Percentiles rank a stretch among this genome's conserved stretches.
Evolutionary conservation across 2,113 vertebrate genomes (phyloP).

Genomic region (Andinoacara biseriatus): DNA sequence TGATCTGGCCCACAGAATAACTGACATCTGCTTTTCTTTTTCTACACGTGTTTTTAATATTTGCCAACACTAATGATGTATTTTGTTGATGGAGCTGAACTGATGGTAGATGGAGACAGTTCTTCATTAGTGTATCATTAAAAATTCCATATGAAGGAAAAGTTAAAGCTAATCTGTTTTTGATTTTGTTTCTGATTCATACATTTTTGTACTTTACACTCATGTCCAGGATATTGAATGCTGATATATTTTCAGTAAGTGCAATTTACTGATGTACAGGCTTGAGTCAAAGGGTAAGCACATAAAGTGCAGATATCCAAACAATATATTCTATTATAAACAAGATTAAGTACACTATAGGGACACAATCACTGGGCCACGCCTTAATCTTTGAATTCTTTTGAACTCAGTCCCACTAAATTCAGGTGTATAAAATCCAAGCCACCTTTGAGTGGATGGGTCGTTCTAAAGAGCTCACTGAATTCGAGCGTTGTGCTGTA

Average conservation of each 20-base stretch:
- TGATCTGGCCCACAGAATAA: background rate
- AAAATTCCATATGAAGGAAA: background rate
- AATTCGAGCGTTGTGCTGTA: fast-evolving
- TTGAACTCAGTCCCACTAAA: background rate
- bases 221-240: background rate
- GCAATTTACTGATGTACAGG: background rate
- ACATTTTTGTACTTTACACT: background rate
- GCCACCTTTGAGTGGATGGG: background rate
- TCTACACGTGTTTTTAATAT: background rate
- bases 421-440: background rate
- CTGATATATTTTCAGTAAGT: background rate
- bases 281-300: background rate
- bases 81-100: background rate
- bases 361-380: background rate
- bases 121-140: background rate
- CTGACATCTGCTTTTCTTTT: background rate
- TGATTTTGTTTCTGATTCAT: background rate
- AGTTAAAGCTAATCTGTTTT: background rate
- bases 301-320: background rate
- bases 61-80: background rate
- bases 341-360: background rate
- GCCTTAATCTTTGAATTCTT: background rate
- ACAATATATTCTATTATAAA: background rate
- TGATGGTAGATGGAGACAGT: background rate
- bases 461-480: background rate